phyloP scores from a whole-genome alignment of 1,140 invertebrate species.

The Neomicropteryx cornuta region DNA sequence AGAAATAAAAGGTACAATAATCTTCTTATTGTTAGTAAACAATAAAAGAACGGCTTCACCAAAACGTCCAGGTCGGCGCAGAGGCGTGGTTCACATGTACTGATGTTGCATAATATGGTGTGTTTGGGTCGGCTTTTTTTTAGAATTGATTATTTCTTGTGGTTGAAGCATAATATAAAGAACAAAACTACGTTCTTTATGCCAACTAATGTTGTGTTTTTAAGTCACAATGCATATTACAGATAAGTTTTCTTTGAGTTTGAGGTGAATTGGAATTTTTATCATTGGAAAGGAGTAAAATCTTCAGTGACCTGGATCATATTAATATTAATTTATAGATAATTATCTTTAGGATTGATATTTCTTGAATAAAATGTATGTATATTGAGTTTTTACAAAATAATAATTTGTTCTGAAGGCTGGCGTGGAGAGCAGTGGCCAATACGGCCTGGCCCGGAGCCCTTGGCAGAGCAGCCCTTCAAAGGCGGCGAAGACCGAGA shows the following conservation, averaged over 20 bases:
- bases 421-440: conserved; percentile 28
- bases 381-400: not conserved
- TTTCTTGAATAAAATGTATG: conserved; percentile 4
- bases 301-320: not conserved
- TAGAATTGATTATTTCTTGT: too few species aligned
- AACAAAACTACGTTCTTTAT: too few species aligned
- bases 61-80: too few species aligned
- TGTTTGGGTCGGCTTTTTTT: too few species aligned
- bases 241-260: not conserved
- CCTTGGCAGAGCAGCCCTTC: conserved; percentile 29
- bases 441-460: conserved; percentile 29
- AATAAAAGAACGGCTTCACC: too few species aligned
- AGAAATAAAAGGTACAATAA: too few species aligned
- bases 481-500: conserved; percentile 22
- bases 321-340: not conserved
- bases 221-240: not conserved
- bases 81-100: too few species aligned
- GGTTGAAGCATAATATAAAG: too few species aligned
- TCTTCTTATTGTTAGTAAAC: too few species aligned
- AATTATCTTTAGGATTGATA: not conserved
- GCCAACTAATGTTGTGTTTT: too few species aligned
- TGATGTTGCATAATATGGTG: too few species aligned
- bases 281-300: not conserved
- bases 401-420: conserved; percentile 14
- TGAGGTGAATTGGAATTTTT: not conserved